Percentiles rank a stretch among this genome's conserved stretches.
Conservation (phyloP, 2,113 vertebrate genomes). For the Chlamydotis undulata region DNA sequence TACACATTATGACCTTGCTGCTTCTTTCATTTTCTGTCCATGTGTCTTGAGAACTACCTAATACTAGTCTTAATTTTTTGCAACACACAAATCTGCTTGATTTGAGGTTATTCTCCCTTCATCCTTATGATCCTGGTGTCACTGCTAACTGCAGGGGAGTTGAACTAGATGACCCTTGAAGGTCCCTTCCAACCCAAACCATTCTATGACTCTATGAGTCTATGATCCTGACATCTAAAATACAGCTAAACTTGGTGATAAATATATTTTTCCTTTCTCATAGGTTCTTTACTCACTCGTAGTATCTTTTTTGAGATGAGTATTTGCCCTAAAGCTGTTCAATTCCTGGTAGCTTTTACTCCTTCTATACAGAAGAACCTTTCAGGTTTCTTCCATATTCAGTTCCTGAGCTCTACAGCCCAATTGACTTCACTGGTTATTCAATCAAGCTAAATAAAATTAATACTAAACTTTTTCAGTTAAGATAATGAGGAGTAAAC, state of each 20-base stretch:
- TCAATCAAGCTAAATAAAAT: neutral
- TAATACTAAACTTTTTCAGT: neutral
- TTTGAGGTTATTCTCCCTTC: neutral
- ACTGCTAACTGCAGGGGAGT: no score
- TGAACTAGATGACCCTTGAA: no score
- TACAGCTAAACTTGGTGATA: neutral
- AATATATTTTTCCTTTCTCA: neutral
- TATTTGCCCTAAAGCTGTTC: neutral
- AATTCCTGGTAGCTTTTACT: neutral
- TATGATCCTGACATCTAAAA: neutral
- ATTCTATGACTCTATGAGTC: no score
- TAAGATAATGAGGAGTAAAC: neutral
- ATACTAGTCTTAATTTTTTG: neutral
- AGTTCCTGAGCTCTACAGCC: neutral
- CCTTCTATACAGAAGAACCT: neutral
- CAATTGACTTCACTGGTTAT: neutral
- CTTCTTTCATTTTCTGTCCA: neutral
- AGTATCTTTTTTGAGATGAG: neutral
- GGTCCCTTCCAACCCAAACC: no score
- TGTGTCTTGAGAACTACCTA: neutral
- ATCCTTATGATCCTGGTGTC: neutral
- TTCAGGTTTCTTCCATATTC: neutral
- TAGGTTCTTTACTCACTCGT: neutral
- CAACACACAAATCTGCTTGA: neutral
- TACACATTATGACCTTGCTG: neutral